Evolutionary conservation across 2,113 vertebrate genomes (phyloP), one percentile per base, ranked within the genome.

Genomic region (Strigops habroptila): DNA sequence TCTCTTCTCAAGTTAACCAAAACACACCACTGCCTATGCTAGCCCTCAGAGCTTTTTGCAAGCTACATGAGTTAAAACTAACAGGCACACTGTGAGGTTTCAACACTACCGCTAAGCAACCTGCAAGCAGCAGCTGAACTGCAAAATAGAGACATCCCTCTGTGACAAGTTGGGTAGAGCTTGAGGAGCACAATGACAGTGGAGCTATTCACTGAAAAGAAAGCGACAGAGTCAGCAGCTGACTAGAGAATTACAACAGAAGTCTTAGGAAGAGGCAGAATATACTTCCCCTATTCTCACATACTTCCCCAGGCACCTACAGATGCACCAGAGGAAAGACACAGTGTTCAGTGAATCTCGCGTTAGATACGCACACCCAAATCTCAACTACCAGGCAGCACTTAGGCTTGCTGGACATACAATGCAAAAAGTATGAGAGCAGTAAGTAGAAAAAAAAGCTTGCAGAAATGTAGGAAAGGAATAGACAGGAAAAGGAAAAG

Each of bases 201-300:
- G 17, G 39, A 94, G 76, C 65, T 71, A 71, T 46, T 92, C 27
- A n/a, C 46, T n/a, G 65, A 39, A 55, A 91, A 64, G 60, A 70
- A 91, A 95, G 52, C 69, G 59, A 75, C 43, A 18, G 37, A 69
- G 81, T 71, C 91, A 92, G 84, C 91, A 94, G 69, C 60, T 82
- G 74, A 43, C 60, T 75, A 51, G 86, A 81, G 71, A 80, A 65
- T 46, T 65, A 70, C 49, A 67, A 46, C 51, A 82, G 5, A 64
- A 80, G 41, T 16, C 64, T 48, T 31, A 62, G 33, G 31, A 87
- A 80, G 53, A 82, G 27, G 35, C 59, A 90, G 31, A 91, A 93
- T 23, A 63, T 11, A 68, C 83, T 75, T 74, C 53, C n/a, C 27
- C 37, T 69, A 7, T 35, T 86, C 63, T 80, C 79, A 73, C 0